phyloP scores from a whole-genome alignment of 2,888 invertebrate genomes.

The Hecatera dysodea region DNA sequence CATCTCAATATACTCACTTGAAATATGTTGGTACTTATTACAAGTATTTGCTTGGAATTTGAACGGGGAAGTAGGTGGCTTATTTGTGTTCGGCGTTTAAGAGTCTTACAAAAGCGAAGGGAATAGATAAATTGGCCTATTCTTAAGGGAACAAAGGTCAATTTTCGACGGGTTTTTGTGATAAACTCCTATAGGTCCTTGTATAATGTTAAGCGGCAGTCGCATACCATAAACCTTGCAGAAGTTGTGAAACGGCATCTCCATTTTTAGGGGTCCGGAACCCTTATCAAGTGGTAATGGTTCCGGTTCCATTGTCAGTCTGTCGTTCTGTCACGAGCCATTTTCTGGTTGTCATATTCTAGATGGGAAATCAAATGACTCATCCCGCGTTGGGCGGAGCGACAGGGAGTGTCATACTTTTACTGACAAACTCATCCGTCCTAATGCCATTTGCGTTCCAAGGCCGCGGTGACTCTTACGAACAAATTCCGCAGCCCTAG shows the following conservation, averaged over 20 bases:
- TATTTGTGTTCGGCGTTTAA: constrained; percentile 31
- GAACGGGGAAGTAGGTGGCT: constrained; percentile 39
- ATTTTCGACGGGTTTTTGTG: neutral
- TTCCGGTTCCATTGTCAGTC: too few relatives aligned
- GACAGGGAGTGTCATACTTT: too few relatives aligned
- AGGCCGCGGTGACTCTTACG: too few relatives aligned
- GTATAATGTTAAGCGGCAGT: neutral
- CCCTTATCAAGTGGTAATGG: too few relatives aligned
- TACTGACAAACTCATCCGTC: too few relatives aligned
- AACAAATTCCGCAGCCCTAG: too few relatives aligned
- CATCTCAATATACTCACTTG: constrained; percentile 33
- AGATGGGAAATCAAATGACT: too few relatives aligned
- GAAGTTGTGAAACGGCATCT: neutral
- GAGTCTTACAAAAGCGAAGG: constrained; percentile 15
- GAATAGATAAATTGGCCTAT: constrained; percentile 21
- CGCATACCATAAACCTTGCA: neutral
- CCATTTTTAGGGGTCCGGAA: too few relatives aligned
- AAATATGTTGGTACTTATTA: constrained; percentile 23
- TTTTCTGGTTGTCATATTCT: too few relatives aligned
- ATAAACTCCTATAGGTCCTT: neutral
- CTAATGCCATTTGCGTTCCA: too few relatives aligned
- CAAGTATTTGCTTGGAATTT: constrained; percentile 47
- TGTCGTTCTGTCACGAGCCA: too few relatives aligned
- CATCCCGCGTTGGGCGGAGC: too few relatives aligned
- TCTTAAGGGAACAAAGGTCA: constrained; percentile 42